These are phyloP conservation scores for Chamaetylas fuelleborni DNA, from an alignment of 2,113 vertebrate genomes.

Conservation along the genomic window DNA sequence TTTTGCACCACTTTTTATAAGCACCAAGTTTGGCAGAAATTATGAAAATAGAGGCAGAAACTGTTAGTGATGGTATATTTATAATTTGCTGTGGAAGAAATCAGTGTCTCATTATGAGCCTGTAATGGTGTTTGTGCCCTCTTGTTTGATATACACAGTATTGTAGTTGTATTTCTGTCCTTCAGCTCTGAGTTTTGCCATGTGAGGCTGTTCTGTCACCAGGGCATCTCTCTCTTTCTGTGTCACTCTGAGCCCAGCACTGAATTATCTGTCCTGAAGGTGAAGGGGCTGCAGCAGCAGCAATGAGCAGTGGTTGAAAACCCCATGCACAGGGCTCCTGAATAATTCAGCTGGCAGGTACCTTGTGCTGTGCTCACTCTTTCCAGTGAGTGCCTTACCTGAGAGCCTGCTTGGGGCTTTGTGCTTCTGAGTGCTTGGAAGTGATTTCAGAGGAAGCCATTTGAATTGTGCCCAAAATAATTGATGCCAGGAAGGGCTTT, in stretches of 20 bases:
- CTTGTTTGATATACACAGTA: neutral
- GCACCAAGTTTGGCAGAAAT: neutral
- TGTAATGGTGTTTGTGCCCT: neutral
- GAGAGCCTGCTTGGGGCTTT: neutral
- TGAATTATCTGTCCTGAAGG: neutral
- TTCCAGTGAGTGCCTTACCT: neutral
- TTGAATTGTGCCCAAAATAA: neutral
- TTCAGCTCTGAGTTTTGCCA: neutral
- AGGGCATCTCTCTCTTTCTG: neutral
- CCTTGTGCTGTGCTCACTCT: neutral
- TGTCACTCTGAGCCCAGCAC: neutral
- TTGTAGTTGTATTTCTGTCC: neutral
- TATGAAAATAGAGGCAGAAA: neutral
- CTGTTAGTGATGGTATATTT: neutral
- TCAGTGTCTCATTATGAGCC: neutral
- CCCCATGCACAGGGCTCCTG: fast-evolving
- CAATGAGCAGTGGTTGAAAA: neutral
- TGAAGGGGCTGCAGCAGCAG: neutral
- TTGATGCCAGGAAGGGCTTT: neutral
- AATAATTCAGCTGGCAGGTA: neutral
- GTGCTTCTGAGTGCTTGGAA: neutral
- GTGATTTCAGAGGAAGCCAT: neutral
- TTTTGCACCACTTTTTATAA: neutral
- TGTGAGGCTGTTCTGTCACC: neutral
- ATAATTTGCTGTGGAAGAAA: neutral